Conservation (phyloP, 2,888 invertebrate genomes). For the Cremastinae sp. region DNA sequence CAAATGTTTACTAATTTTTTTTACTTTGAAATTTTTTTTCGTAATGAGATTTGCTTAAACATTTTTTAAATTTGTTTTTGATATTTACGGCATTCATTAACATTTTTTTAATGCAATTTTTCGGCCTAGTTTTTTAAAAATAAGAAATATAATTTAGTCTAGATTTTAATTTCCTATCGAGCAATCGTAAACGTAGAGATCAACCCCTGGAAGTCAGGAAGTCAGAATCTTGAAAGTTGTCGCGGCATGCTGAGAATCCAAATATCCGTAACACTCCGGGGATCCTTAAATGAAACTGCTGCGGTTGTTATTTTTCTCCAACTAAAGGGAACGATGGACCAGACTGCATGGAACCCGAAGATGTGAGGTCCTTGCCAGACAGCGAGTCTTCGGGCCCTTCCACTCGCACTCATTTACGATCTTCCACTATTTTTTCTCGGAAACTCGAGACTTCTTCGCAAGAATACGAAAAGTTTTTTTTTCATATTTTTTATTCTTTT, state of each 20-base stretch:
- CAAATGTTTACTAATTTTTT: no score
- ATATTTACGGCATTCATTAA: no score
- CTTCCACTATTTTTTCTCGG: constrained; percentile 39
- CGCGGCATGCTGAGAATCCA: neutral
- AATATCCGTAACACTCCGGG: constrained; percentile 29
- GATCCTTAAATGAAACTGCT: constrained; percentile 49
- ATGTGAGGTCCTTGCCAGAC: constrained; percentile 59
- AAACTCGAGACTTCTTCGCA: constrained; percentile 43
- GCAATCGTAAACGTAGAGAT: no score
- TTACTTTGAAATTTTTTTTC: no score
- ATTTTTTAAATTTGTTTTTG: no score
- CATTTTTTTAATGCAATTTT: no score
- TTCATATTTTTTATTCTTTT: constrained; percentile 10
- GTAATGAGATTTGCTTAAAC: no score
- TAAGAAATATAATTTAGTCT: no score
- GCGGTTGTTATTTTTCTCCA: constrained; percentile 31
- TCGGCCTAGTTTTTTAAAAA: neutral
- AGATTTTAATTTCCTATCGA: no score
- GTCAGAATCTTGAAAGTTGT: constrained; percentile 43
- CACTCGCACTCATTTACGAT: constrained; percentile 15
- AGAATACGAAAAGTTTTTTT: constrained; percentile 2
- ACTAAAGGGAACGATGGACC: constrained; percentile 17
- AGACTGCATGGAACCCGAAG: constrained; percentile 49
- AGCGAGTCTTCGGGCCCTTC: constrained; percentile 53
- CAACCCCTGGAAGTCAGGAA: constrained; percentile 54